A percentile compares a stretch with the other conserved stretches of the same genome.
These are phyloP conservation scores for Reticulitermes speratus DNA, from an alignment of 1,140 invertebrate genomes.

Conservation along the genomic window DNA sequence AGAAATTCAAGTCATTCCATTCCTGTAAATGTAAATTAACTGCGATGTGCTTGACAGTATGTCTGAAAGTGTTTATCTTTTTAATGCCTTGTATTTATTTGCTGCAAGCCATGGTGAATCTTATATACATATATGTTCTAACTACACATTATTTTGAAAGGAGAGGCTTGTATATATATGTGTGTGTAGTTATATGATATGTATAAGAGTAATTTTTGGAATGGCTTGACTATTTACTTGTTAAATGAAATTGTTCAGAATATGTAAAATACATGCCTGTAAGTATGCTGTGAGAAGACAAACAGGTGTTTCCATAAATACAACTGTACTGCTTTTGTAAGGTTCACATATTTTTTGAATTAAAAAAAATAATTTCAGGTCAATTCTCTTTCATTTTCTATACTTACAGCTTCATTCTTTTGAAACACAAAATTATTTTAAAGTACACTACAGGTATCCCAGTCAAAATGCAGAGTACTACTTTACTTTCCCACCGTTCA, in stretches of 20 bases:
- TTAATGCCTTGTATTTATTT: neutral
- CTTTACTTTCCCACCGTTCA: too few relatives aligned
- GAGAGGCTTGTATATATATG: neutral
- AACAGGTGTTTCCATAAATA: neutral
- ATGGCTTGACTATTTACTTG: neutral
- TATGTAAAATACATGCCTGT: neutral
- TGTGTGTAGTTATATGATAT: neutral
- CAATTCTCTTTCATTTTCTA: neutral
- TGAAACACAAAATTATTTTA: conserved; percentile 1
- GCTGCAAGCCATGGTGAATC: neutral
- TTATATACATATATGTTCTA: neutral
- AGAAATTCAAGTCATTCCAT: neutral
- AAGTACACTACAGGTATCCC: too few relatives aligned
- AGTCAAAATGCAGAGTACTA: too few relatives aligned
- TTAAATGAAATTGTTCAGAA: neutral
- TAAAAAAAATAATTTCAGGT: neutral
- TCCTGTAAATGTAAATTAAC: neutral
- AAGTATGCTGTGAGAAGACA: neutral
- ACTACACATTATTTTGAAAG: neutral
- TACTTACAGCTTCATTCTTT: neutral
- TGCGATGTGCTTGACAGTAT: neutral
- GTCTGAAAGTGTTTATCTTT: neutral
- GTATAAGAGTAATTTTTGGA: neutral
- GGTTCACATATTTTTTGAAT: neutral
- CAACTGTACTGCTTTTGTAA: conserved; percentile 12